These are phyloP conservation scores for Lasiurus borealis DNA, from an alignment of 2,113 vertebrate species.

Conservation along the genomic window DNA sequence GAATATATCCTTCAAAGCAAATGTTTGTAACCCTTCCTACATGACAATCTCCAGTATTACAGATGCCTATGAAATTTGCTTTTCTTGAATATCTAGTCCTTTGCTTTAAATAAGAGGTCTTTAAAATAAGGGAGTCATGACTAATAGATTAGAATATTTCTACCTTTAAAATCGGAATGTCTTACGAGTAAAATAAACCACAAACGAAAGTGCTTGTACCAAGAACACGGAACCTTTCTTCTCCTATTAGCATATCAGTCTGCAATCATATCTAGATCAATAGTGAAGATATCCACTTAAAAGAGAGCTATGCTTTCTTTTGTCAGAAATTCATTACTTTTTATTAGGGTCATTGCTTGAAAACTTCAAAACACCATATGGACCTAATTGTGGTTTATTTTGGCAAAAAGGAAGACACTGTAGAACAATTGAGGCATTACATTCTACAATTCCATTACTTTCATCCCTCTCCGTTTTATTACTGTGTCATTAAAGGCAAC, in stretches of 20 bases:
- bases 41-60: constrained; percentile 50
- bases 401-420: constrained; percentile 92
- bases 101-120: constrained; percentile 82
- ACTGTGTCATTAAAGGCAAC: constrained; percentile 92
- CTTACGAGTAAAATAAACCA: constrained; percentile 85
- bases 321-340: constrained; percentile 95
- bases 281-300: constrained; percentile 89
- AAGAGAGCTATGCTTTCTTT: constrained; percentile 89
- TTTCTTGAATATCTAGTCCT: constrained; percentile 75
- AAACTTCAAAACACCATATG: constrained; percentile 95
- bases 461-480: constrained; percentile 92
- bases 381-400: constrained; percentile 94
- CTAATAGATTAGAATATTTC: constrained; percentile 84
- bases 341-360: constrained; percentile 93
- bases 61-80: constrained; percentile 71
- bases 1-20: constrained; percentile 19
- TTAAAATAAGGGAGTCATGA: constrained; percentile 81
- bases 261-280: constrained; percentile 90
- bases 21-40: neutral
- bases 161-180: constrained; percentile 87
- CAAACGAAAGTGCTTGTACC: constrained; percentile 87
- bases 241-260: constrained; percentile 88
- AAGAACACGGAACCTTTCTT: constrained; percentile 85
- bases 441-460: constrained; percentile 93
- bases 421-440: constrained; percentile 93